Percentiles rank a stretch among this genome's conserved stretches.
phyloP scores from a whole-genome alignment of 1,140 invertebrate genomes.

The Drosophila sulfurigaster region DNA sequence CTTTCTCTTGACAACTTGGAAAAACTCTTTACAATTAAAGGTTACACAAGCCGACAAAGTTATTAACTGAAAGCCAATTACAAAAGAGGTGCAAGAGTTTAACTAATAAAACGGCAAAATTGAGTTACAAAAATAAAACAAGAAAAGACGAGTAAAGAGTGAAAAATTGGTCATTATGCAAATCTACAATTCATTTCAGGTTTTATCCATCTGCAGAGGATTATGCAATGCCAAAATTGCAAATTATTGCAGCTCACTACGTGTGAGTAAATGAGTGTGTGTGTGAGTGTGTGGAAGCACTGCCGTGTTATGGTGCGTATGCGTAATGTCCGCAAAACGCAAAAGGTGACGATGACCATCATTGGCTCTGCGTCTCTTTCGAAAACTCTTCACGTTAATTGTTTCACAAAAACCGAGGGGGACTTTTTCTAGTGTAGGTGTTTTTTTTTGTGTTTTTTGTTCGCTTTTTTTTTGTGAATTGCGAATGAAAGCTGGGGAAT shows the following conservation, averaged over 20 bases:
- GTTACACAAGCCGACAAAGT: constrained; percentile 44
- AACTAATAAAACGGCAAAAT: constrained; percentile 30
- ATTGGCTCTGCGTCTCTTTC: constrained; percentile 19
- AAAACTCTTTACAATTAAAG: constrained; percentile 1
- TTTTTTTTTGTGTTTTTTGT: neutral
- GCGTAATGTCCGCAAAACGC: constrained; percentile 68
- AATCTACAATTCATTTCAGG: constrained; percentile 74
- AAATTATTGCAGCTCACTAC: constrained; percentile 56
- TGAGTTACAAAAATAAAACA: constrained; percentile 22
- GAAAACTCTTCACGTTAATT: constrained; percentile 27
- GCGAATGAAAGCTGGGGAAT: constrained; percentile 45
- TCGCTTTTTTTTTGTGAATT: constrained; percentile 7
- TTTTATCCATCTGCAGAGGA: constrained; percentile 66
- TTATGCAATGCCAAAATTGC: constrained; percentile 76
- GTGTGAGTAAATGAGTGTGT: constrained; percentile 27
- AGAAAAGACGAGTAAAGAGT: constrained; percentile 29
- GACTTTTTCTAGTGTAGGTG: constrained; percentile 6
- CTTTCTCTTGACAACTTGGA: neutral
- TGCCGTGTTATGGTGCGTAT: constrained; percentile 64
- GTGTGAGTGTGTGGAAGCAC: constrained; percentile 20
- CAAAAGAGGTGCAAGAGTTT: constrained; percentile 52
- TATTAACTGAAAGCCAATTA: constrained; percentile 51
- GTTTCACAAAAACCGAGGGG: neutral
- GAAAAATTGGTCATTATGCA: constrained; percentile 80
- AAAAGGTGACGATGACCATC: constrained; percentile 48